These are phyloP conservation scores for Clarias batrachus DNA, from an alignment of 2,113 vertebrate species.

Conservation along the genomic window DNA sequence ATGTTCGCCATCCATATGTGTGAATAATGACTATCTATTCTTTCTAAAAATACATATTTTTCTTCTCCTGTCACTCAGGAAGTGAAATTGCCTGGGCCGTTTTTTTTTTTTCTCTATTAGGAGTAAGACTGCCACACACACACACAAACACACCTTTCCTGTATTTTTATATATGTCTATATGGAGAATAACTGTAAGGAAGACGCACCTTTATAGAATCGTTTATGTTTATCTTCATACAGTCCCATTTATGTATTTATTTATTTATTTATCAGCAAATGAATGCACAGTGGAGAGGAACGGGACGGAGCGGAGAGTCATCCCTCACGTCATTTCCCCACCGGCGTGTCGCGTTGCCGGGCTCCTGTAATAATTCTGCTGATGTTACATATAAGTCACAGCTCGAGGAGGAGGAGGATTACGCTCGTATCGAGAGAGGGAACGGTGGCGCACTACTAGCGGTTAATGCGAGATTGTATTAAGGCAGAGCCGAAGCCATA, in stretches of 20 bases:
- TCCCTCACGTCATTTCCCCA: neutral
- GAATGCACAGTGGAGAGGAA: neutral
- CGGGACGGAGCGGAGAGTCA: neutral
- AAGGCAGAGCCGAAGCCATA: slow-evolving; percentile 44
- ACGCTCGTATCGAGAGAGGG: slow-evolving; percentile 13
- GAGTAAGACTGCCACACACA: neutral
- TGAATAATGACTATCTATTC: slow-evolving; percentile 30
- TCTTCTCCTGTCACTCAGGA: neutral
- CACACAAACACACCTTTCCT: neutral
- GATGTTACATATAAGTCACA: slow-evolving; percentile 39
- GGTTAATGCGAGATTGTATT: slow-evolving; percentile 52
- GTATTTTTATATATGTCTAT: neutral
- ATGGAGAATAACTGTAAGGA: too few species aligned
- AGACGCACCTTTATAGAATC: neutral
- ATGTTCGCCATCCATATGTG: slow-evolving; percentile 22
- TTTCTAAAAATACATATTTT: slow-evolving; percentile 3
- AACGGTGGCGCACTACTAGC: slow-evolving; percentile 21
- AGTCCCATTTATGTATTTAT: neutral
- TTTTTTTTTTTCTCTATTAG: neutral
- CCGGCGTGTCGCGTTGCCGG: neutral
- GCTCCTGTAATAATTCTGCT: slow-evolving; percentile 35
- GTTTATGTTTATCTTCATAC: neutral
- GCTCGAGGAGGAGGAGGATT: slow-evolving; percentile 32
- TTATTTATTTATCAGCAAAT: neutral
- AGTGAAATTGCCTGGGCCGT: neutral